Evolutionary conservation across 1,140 invertebrate species (phyloP).

Genomic region (Copidosoma floridanum): DNA sequence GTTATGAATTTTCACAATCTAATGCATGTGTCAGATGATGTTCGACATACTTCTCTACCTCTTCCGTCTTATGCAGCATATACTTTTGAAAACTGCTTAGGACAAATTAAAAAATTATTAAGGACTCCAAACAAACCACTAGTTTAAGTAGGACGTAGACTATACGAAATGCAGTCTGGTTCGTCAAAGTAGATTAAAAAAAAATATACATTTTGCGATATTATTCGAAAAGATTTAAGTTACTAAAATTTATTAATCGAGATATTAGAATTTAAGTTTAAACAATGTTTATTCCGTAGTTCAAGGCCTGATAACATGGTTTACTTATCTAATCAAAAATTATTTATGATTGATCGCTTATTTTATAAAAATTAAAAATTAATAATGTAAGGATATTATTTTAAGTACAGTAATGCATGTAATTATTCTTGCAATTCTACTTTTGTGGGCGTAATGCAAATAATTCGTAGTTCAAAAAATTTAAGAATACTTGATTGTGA

Average conservation of each 20-base stretch:
- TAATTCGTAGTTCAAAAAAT: conserved; percentile 3
- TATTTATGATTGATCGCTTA: conserved; percentile 26
- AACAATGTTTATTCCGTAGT: conserved; percentile 20
- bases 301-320: conserved; percentile 30
- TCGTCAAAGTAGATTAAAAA: neutral
- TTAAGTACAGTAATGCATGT: conserved; percentile 13
- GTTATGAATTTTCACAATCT: conserved; percentile 33
- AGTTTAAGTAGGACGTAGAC: neutral
- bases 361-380: conserved; percentile 12
- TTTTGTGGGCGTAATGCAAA: conserved; percentile 12
- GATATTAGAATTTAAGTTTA: conserved; percentile 22
- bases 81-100: conserved; percentile 23
- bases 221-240: neutral
- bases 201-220: neutral
- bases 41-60: conserved; percentile 15
- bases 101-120: conserved; percentile 11
- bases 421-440: conserved; percentile 15
- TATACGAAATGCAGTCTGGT: neutral
- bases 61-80: conserved; percentile 27
- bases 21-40: conserved; percentile 33
- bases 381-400: conserved; percentile 11
- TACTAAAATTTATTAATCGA: neutral
- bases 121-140: conserved; percentile 10
- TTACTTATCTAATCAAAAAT: conserved; percentile 24
- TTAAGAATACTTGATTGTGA: conserved; percentile 1